Evolutionary conservation across 2,113 vertebrate genomes (phyloP).

Genomic region (Eclectus roratus): DNA sequence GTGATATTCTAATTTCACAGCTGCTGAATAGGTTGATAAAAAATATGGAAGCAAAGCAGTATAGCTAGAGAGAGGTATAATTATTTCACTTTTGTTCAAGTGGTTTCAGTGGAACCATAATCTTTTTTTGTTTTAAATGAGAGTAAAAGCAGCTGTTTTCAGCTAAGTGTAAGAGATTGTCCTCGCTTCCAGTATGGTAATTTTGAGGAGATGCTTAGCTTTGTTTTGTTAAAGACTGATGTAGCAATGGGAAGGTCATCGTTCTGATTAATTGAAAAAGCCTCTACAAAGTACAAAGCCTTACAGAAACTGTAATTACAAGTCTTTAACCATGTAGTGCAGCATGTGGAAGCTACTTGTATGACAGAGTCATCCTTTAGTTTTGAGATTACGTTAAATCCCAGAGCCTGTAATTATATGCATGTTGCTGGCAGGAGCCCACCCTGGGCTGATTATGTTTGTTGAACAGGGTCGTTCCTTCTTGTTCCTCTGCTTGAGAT

Average conservation of each 20-base stretch:
- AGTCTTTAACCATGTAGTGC: slow-evolving; percentile 11
- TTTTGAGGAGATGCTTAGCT: slow-evolving; percentile 20
- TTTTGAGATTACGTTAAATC: slow-evolving; percentile 53
- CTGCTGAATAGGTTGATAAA: slow-evolving; percentile 13
- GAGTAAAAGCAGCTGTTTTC: neutral
- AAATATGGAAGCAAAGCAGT: neutral
- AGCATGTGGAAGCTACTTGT: slow-evolving; percentile 42
- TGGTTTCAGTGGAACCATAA: slow-evolving; percentile 7
- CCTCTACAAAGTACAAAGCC: slow-evolving; percentile 18
- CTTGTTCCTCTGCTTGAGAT: neutral
- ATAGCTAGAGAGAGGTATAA: neutral
- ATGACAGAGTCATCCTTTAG: slow-evolving; percentile 29
- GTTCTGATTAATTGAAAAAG: slow-evolving; percentile 43
- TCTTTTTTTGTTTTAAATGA: neutral
- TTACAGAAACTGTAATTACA: slow-evolving; percentile 45
- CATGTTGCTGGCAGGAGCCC: slow-evolving; percentile 19
- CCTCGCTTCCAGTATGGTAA: neutral
- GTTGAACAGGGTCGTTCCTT: neutral
- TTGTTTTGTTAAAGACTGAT: slow-evolving; percentile 4
- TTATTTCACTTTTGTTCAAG: slow-evolving; percentile 16
- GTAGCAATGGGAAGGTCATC: slow-evolving; percentile 27
- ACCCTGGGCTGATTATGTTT: neutral
- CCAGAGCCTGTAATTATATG: slow-evolving; percentile 44
- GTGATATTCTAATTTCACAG: neutral
- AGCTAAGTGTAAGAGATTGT: neutral